Evolutionary conservation across 2,888 invertebrate species (phyloP).

Genomic region (Sarcophaga subvicina): DNA sequence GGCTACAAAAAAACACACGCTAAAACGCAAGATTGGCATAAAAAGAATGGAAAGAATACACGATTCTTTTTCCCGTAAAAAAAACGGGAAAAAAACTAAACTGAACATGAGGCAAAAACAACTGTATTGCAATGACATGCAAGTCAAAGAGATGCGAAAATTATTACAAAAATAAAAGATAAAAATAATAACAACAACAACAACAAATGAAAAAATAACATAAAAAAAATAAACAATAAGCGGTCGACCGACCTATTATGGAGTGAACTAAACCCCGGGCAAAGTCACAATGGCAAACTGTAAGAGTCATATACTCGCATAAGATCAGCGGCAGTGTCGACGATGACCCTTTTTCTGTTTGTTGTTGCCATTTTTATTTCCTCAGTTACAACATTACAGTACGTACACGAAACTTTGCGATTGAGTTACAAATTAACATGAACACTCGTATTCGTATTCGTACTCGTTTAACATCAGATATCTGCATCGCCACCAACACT

Average conservation of each 20-base stretch:
- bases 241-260: slow-evolving; percentile 40
- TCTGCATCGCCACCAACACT: slow-evolving; percentile 1
- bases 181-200: background rate
- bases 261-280: slow-evolving; percentile 22
- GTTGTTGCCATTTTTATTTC: background rate
- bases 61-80: background rate
- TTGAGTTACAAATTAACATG: slow-evolving; percentile 61
- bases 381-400: slow-evolving; percentile 33
- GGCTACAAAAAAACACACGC: background rate
- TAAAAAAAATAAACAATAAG: slow-evolving; percentile 36
- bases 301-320: slow-evolving; percentile 46
- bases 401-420: slow-evolving; percentile 44
- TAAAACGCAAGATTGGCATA: slow-evolving; percentile 44
- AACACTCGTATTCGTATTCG: slow-evolving; percentile 5
- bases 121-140: slow-evolving; percentile 64
- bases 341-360: slow-evolving; percentile 59
- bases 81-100: background rate
- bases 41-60: slow-evolving; percentile 47
- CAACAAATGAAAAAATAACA: slow-evolving; percentile 12
- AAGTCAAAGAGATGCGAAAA: slow-evolving; percentile 46
- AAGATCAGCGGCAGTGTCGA: slow-evolving; percentile 56
- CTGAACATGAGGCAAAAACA: slow-evolving; percentile 24
- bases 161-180: slow-evolving; percentile 7
- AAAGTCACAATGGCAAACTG: slow-evolving; percentile 42
- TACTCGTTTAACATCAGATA: background rate